Evolutionary conservation across 2,888 invertebrate species (phyloP).

Genomic region (Drosophila colorata): DNA sequence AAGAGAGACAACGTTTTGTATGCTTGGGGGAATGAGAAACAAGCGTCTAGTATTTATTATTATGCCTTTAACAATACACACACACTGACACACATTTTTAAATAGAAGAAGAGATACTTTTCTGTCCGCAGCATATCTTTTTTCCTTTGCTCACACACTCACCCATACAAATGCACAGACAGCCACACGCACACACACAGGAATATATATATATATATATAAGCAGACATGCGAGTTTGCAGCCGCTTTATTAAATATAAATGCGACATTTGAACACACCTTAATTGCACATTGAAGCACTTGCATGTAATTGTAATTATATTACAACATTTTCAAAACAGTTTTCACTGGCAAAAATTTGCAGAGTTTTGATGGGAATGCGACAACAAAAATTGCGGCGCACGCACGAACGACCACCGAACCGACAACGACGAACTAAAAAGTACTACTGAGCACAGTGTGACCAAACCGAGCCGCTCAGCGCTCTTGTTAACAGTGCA

Average conservation of each 20-base stretch:
- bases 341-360: constrained; percentile 53
- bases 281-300: constrained; percentile 66
- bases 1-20: constrained; percentile 23
- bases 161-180: constrained; percentile 32
- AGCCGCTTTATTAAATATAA: constrained; percentile 22
- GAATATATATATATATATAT: constrained; percentile 9
- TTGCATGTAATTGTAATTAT: constrained; percentile 52
- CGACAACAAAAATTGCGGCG: constrained; percentile 51
- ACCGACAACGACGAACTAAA: constrained; percentile 55
- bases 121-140: constrained; percentile 73
- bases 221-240: constrained; percentile 51
- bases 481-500: constrained; percentile 3
- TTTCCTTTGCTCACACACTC: constrained; percentile 65
- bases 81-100: constrained; percentile 80
- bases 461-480: constrained; percentile 11
- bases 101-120: constrained; percentile 78
- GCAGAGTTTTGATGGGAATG: constrained; percentile 48
- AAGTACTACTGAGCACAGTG: constrained; percentile 46
- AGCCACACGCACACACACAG: constrained; percentile 39
- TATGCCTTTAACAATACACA: constrained; percentile 66
- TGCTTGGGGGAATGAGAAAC: constrained; percentile 29
- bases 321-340: constrained; percentile 68
- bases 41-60: constrained; percentile 74
- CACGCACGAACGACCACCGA: constrained; percentile 33
- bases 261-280: constrained; percentile 62